phyloP scores from a whole-genome alignment of 2,113 vertebrate species.

The Oxygymnocypris stewartii region DNA sequence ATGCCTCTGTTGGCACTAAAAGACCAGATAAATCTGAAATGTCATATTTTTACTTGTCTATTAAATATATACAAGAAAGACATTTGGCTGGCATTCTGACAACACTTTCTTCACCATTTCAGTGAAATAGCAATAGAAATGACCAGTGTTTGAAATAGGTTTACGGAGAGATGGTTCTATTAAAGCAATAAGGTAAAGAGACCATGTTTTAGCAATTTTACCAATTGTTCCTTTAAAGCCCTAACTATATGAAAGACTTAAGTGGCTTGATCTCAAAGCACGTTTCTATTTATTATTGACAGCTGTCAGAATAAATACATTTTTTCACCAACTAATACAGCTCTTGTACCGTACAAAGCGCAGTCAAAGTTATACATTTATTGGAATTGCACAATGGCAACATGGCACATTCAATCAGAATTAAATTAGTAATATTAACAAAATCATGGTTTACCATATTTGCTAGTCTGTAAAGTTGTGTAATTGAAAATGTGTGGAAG shows the following conservation, averaged over 20 bases:
- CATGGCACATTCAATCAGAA: not conserved
- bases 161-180: not conserved
- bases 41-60: conserved; percentile 43
- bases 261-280: not conserved
- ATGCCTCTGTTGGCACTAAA: conserved; percentile 22
- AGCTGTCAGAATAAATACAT: not conserved
- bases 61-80: conserved; percentile 8
- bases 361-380: not conserved
- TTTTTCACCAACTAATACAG: not conserved
- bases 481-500: not conserved
- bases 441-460: not conserved
- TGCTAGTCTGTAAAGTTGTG: not conserved
- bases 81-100: not conserved
- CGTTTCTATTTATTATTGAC: not conserved
- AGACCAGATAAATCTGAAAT: conserved; percentile 31
- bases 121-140: not conserved
- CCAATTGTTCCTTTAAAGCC: not conserved
- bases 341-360: not conserved
- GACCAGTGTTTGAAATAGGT: not conserved
- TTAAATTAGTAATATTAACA: not conserved
- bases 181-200: not conserved
- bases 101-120: not conserved
- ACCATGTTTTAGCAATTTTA: not conserved
- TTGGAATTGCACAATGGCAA: not conserved
- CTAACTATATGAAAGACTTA: not conserved